Conservation (phyloP, 2,113 vertebrate genomes). For the Arothron firmamentum region DNA sequence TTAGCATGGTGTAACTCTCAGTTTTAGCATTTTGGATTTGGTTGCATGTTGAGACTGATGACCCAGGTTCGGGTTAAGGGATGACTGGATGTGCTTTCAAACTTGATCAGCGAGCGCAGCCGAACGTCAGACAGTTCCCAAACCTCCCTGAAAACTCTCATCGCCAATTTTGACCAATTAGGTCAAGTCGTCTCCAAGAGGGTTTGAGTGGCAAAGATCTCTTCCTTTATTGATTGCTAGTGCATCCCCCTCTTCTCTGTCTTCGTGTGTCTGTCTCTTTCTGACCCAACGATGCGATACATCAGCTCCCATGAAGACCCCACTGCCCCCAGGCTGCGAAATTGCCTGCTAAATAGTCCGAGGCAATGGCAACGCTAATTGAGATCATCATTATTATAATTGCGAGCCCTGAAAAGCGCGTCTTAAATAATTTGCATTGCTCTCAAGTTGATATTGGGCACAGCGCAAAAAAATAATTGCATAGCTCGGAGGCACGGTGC, state of each 20-base stretch:
- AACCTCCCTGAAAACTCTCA: constrained; percentile 35
- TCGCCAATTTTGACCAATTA: constrained; percentile 64
- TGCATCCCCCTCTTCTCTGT: constrained; percentile 22
- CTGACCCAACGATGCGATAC: constrained; percentile 64
- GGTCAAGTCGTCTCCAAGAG: constrained; percentile 64
- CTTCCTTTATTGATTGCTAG: constrained; percentile 68
- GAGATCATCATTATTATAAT: constrained; percentile 85
- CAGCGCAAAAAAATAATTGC: constrained; percentile 77
- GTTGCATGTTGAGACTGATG: no score
- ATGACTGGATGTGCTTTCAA: no score
- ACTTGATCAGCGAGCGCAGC: no score
- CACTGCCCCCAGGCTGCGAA: constrained; percentile 69
- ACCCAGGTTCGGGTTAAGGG: no score
- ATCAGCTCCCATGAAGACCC: constrained; percentile 63
- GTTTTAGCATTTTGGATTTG: no score
- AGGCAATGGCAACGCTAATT: constrained; percentile 81
- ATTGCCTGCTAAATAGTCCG: constrained; percentile 79
- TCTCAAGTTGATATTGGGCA: constrained; percentile 80
- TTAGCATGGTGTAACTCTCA: no score
- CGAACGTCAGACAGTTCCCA: no score
- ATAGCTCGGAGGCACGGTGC: constrained; percentile 73
- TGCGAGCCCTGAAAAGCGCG: constrained; percentile 75
- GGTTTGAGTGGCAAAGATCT: constrained; percentile 59
- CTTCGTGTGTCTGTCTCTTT: constrained; percentile 46
- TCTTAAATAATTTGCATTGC: constrained; percentile 83